Evolutionary conservation across 2,797 vertebrate genomes (phyloP).

Genomic region (Gymnoscopelus braueri): DNA sequence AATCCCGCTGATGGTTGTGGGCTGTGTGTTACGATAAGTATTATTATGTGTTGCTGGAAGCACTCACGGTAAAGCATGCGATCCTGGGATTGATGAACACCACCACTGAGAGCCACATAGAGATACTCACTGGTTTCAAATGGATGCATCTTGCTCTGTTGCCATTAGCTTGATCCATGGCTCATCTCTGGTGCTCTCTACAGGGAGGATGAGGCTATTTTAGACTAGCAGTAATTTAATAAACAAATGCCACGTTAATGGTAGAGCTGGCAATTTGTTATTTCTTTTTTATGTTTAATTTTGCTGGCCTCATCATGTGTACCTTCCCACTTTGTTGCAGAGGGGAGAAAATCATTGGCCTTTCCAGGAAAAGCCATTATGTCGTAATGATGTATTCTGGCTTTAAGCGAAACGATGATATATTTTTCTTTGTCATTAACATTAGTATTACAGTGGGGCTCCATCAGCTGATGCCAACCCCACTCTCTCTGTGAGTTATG

Average conservation of each 20-base stretch:
- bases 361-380: slow-evolving; percentile 52
- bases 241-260: slow-evolving; percentile 41
- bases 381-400: slow-evolving; percentile 59
- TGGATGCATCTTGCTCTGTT: slow-evolving; percentile 12
- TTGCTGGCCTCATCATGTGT: slow-evolving; percentile 11
- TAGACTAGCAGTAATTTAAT: slow-evolving; percentile 46
- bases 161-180: slow-evolving; percentile 29
- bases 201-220: slow-evolving; percentile 22
- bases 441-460: slow-evolving; percentile 33
- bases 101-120: slow-evolving; percentile 5
- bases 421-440: slow-evolving; percentile 47
- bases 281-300: slow-evolving; percentile 18
- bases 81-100: slow-evolving; percentile 18
- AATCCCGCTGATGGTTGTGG: slow-evolving; percentile 22
- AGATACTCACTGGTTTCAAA: slow-evolving; percentile 1
- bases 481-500: slow-evolving; percentile 45
- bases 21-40: slow-evolving; percentile 23
- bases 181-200: slow-evolving; percentile 14
- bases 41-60: slow-evolving; percentile 16
- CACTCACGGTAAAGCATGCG: slow-evolving; percentile 17
- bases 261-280: slow-evolving; percentile 7
- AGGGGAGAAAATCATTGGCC: slow-evolving; percentile 31
- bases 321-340: slow-evolving; percentile 29
- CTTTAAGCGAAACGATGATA: slow-evolving; percentile 51
- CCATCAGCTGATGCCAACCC: slow-evolving; percentile 40